Evolutionary conservation across 2,113 vertebrate genomes (phyloP), one percentile per base, ranked within the genome.

Genomic region (Columba janthina): DNA sequence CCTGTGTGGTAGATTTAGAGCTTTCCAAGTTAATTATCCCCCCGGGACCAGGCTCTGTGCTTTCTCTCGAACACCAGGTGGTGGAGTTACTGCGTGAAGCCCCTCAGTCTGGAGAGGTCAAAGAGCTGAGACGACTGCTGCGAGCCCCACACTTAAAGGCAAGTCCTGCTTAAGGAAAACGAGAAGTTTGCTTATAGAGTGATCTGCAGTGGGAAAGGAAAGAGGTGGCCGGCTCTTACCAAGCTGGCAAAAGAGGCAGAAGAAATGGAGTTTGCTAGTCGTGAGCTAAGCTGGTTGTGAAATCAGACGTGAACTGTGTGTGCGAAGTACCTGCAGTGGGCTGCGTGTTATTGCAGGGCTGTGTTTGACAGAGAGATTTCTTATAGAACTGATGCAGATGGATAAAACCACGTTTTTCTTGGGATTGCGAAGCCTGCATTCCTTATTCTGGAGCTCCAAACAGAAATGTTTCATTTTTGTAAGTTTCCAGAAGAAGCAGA

Each of bases 81-180:
- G 29, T 95, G 26, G 97, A 97, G 18, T 67, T 98, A 26, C 81
- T 98, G 50, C 51, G 18, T 25, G 97, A 96, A 89, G 95, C 74
- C 5, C 93, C 97, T 80, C 98, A 91, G 19, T 98, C 98, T 14
- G 96, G 98, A 84, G 99, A 99, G 22, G 97, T 98, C 78, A 98
- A 95, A 94, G 99, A 99, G 93, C 98, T 99, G 11, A 98, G 97
- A 57, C 87, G 87, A 19, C 98, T 99, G 12, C 97, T 99, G 67
- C 97, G 97, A 73, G 96, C 98, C 81, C 98, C 99, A 12, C 98
- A 99, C 89, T 94, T 99, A 65, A 98, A 99, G 99, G 99, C 98
- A 94, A 97, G 97, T 86, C 66, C 24, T 40, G 18, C 36, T 10
- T 69, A 62, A 83, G n/a, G 73, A 82, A 82, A 64, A 34, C 28